Evolutionary conservation across 2,888 invertebrate genomes (phyloP), one percentile per base, ranked within the genome.

Genomic region (Ectemnius continuus): DNA sequence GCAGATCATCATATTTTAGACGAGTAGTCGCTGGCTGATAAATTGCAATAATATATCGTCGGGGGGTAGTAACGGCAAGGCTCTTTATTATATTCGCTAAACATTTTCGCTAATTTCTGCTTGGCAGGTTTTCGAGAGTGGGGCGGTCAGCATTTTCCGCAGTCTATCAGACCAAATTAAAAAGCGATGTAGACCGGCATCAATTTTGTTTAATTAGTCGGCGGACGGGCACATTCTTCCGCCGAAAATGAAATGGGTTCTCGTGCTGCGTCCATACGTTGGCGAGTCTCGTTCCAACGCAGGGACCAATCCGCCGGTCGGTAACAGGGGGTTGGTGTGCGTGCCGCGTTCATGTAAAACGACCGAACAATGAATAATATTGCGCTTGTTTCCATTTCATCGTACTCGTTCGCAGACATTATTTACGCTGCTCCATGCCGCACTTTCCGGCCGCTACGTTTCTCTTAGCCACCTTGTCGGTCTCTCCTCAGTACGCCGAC

Each of bases 291-390:
- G 16, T 26, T 64, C 66, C 70, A 47, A 47, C 52, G 70, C 52
- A 63, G 63, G 70, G 3, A 59, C 58, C 48, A 23, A 36, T 45
- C 16, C 14, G 6, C 16, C n/a, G 8, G 36, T 36, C 6, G 2
- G 11, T 2, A 11, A 6, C 8, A 36, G 36, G 1, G 36, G 1
- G 23, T 23, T 36, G 36, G 36, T 36, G 36, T 11, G 36, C 1
- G 4, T 36, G 36, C 36, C 8, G 36, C 6, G 36, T 11, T 57
- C 58, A 61, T 57, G 46, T 62, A 66, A 72, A 62, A 52, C 63
- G 52, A 59, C 46, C 66, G 76, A 76, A 74, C 74, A 74, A 78
- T 73, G 72, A 74, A 78, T 76, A 81, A 78, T 76, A 70, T 72
- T 67, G 66, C 70, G 59, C 59, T 58, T 76, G 71, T 75, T 77